phyloP scores from a whole-genome alignment of 2,888 invertebrate genomes.

The Leucophenga montana region DNA sequence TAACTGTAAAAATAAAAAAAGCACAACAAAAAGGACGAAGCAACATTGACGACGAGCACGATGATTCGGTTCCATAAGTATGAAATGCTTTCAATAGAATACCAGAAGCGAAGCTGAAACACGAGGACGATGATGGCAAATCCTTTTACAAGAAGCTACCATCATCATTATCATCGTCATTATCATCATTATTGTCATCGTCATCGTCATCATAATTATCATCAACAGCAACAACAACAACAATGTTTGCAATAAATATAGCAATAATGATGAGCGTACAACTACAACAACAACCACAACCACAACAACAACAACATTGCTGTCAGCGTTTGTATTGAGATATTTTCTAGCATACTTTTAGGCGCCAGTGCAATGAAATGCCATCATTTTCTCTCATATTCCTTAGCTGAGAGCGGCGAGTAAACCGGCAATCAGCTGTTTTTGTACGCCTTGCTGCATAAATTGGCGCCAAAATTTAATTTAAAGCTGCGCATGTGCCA shows the following conservation, averaged over 20 bases:
- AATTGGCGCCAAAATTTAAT: constrained; percentile 59
- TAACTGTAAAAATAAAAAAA: constrained; percentile 21
- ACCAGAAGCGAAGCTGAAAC: constrained; percentile 34
- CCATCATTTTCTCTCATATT: neutral
- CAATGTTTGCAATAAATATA: constrained; percentile 30
- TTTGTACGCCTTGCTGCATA: neutral
- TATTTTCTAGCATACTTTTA: constrained; percentile 47
- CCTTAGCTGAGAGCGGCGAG: neutral
- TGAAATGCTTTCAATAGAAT: constrained; percentile 32
- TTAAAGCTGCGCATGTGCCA: constrained; percentile 43
- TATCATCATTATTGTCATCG: neutral
- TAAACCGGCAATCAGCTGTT: constrained; percentile 48
- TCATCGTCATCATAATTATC: constrained; percentile 24
- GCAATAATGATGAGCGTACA: constrained; percentile 23
- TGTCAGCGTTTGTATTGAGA: constrained; percentile 39
- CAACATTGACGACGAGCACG: constrained; percentile 35
- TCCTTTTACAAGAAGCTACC: constrained; percentile 56
- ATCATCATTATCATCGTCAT: constrained; percentile 40
- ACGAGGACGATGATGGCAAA: constrained; percentile 61
- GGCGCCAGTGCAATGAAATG: constrained; percentile 36
- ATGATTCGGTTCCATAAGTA: constrained; percentile 55
- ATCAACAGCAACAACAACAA: constrained; percentile 30
- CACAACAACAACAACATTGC: constrained; percentile 29
- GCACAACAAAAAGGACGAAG: constrained; percentile 26
- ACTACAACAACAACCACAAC: neutral